Evolutionary conservation across 2,113 vertebrate species (phyloP), one percentile per base, ranked within the genome.

Genomic region (Blennius ocellaris): DNA sequence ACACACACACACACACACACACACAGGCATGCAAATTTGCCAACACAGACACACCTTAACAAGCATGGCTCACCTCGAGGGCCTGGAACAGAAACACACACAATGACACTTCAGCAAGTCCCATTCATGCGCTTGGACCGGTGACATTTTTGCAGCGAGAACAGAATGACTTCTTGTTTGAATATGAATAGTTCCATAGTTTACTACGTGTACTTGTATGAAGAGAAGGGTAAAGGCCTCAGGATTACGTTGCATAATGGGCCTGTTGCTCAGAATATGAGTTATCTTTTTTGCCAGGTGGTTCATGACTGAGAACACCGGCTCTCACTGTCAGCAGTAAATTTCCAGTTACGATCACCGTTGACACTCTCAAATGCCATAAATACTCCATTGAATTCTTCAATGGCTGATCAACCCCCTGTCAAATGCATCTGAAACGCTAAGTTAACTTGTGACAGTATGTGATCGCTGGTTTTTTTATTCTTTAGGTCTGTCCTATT

Each of bases 41-140:
- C 60, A 76, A 71, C 78, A 78, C 69, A 69, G 73, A 86, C 90
- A 89, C 86, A 78, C 87, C 71, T 83, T 53, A 15, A 53, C 67
- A 73, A 63, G 69, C 75, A 40, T 1, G 11, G 45, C 66, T 84
- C 6, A 45, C 36, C 57, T 30, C 21, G 54, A 11, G 37, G 55
- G 57, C 50, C 51, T 9, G 62, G 55, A 47, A 47, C 43, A 15
- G 11, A 11, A 69, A 68, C 71, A 47, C 65, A 73, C 14, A 48
- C 21, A 51, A 59, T 44, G 70, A 78, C 43, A 16, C 21, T 43
- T 70, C 60, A 69, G 65, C 58, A 74, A 55, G 74, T 76, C 54
- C 57, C 61, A 41, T 52, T 70, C 16, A 50, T 72, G 66, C 59
- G 30, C 36, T 50, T 69, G 73, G 63, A 61, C 17, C 52, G 60